Conservation (phyloP, 1,140 invertebrate genomes). For the Bactericera cockerelli region DNA sequence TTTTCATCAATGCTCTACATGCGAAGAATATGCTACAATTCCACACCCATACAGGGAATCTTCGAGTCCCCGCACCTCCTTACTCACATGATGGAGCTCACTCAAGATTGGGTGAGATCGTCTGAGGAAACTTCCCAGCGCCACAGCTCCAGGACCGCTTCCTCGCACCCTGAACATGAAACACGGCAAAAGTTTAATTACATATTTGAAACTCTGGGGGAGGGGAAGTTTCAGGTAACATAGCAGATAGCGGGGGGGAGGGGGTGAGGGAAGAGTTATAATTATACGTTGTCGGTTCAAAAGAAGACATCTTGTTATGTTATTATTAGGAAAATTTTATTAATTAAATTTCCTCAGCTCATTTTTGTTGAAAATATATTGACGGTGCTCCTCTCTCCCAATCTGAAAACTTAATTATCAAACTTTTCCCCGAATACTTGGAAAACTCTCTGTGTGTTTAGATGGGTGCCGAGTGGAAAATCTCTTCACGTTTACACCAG, state of each 20-base stretch:
- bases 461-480: too few relatives aligned
- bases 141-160: too few relatives aligned
- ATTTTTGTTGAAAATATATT: constrained; percentile 7
- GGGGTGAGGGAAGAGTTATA: constrained; percentile 2
- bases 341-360: constrained; percentile 9
- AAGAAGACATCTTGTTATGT: constrained; percentile 8
- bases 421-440: constrained; percentile 5
- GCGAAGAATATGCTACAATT: too few relatives aligned
- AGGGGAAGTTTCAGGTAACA: neutral
- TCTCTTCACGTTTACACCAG: too few relatives aligned
- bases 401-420: constrained; percentile 6
- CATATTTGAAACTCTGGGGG: neutral
- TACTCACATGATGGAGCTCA: too few relatives aligned
- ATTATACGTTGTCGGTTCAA: constrained; percentile 8
- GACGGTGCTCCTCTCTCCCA: neutral
- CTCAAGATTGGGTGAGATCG: neutral
- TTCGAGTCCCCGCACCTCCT: too few relatives aligned
- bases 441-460: too few relatives aligned
- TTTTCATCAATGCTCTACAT: too few relatives aligned
- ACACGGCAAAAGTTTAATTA: constrained; percentile 4
- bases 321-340: constrained; percentile 9
- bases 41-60: too few relatives aligned
- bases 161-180: too few relatives aligned
- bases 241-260: too few relatives aligned
- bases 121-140: too few relatives aligned